These are phyloP conservation scores for Telmatherina bonti DNA, from an alignment of 2,797 vertebrate species.

Conservation along the genomic window DNA sequence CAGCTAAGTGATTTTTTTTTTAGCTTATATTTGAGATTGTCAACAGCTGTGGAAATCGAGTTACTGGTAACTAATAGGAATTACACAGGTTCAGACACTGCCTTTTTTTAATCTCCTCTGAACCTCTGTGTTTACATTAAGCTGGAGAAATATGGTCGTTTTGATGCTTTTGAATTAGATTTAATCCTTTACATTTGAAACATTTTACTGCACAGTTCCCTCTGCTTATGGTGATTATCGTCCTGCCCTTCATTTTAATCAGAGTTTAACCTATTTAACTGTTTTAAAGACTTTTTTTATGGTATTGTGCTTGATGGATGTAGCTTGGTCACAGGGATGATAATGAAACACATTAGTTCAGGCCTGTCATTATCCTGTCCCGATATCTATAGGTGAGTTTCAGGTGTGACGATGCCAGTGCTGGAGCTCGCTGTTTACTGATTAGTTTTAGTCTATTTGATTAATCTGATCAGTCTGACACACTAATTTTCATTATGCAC, in stretches of 20 bases:
- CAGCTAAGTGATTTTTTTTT: conserved; percentile 15
- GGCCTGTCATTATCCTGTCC: no score
- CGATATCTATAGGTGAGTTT: no score
- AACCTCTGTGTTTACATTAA: neutral
- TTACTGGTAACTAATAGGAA: neutral
- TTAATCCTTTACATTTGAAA: neutral
- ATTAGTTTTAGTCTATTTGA: no score
- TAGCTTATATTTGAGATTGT: conserved; percentile 7
- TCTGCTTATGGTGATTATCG: neutral
- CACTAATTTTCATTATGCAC: no score
- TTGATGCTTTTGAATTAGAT: neutral
- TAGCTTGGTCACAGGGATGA: no score
- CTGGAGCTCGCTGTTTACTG: no score
- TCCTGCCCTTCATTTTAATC: neutral
- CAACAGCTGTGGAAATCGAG: neutral
- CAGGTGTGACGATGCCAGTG: no score
- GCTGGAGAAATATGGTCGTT: neutral
- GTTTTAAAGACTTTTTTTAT: no score
- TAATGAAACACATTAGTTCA: no score
- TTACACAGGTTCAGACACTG: conserved; percentile 8
- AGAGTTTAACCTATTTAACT: no score
- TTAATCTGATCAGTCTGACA: no score
- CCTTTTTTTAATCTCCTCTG: neutral
- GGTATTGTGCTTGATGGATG: no score
- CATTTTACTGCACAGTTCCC: neutral